Conservation (phyloP, 2,113 vertebrate species). For the Rissa tridactyla region DNA sequence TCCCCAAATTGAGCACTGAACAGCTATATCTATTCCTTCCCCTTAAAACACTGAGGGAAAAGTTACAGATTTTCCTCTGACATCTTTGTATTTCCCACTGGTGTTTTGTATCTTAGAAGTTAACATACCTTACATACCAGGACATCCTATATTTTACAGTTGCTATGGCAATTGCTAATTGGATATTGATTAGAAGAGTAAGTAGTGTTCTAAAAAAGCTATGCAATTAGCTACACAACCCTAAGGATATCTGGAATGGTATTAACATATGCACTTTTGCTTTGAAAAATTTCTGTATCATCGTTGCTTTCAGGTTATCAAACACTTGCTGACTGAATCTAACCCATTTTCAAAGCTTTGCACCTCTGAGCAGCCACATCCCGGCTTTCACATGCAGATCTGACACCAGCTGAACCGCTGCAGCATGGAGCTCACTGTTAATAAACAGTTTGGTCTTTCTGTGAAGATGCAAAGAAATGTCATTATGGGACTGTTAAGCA, state of each 20-base stretch:
- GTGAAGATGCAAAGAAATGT: neutral
- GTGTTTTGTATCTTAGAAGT: neutral
- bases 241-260: neutral
- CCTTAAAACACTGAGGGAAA: neutral
- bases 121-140: neutral
- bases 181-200: constrained; percentile 36
- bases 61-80: neutral
- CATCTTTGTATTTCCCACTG: neutral
- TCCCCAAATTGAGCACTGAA: neutral
- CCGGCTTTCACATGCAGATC: neutral
- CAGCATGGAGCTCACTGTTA: neutral
- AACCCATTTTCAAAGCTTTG: neutral
- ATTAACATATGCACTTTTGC: neutral
- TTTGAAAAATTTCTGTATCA: neutral
- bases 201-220: neutral
- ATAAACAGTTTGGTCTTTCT: neutral
- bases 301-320: neutral
- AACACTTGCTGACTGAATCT: neutral
- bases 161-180: constrained; percentile 27
- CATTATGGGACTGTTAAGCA: neutral
- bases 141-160: constrained; percentile 6
- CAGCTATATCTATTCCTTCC: neutral
- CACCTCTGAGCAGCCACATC: neutral
- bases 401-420: neutral
- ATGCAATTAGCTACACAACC: neutral